Base-by-base conservation (phyloP, 2,888 invertebrate genomes). In the Campopleginae sp. region DNA sequence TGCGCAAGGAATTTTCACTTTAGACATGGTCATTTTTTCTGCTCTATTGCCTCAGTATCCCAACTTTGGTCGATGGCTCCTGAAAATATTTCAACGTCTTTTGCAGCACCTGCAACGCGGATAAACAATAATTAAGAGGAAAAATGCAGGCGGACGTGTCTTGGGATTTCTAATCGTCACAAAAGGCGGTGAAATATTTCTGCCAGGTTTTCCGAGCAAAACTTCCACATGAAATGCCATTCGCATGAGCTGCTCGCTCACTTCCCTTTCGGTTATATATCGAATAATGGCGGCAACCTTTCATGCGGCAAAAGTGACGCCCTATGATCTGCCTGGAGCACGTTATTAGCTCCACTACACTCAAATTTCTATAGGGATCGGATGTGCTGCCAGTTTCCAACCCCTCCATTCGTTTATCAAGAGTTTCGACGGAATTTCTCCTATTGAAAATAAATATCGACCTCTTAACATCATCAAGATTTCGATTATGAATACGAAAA, bases 71-170 rank as follows among this genome's bases (percentile, higher is more conserved):
- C 48, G 66, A 72, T 68, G 82, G 66, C 82, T 68, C 82, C 80
- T 48, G 65, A 76, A 71, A 78, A 61, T 71, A 66, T 71, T 85
- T 85, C 79, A 70, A 82, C 85, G 82, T 79, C 78, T 75, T 82
- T 65, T 27, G 63, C 63, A 42, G 51, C 63, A 63, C 51, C 38
- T 38, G 38, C 38, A 10, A 8, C 38, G 38, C n/a, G 5, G 10
- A 38, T 38, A 38, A 38, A 38, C 1, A 10, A 38, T 38, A 38
- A 38, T 38, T 38, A 38, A 38, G 8, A 8, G 38, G 38, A 38
- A 38, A 38, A 38, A 38, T 33, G 33, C 33, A 33, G 33, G 33
- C 4, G 33, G 19, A 48, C n/a, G 7, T n/a, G 48, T 48, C n/a
- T n/a, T 12, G 12, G 10, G 10, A 2, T 12, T 54, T 23, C 23